Conservation (phyloP, 2,113 vertebrate species). For the Cricetomys ansorgei region DNA sequence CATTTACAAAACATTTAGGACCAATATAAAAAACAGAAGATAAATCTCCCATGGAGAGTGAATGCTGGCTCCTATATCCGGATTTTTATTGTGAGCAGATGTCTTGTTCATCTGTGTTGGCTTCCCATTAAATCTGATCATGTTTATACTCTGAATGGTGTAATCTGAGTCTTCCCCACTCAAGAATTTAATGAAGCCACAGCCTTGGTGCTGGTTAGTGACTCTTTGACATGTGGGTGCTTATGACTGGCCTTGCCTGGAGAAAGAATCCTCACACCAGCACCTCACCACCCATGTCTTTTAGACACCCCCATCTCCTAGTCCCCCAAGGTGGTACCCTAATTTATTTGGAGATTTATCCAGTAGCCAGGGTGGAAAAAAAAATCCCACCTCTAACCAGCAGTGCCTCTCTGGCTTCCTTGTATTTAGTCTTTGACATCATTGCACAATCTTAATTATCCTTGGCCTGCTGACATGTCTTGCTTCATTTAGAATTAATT, state of each 20-base stretch:
- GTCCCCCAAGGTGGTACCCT: constrained; percentile 95
- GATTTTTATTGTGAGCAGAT: constrained; percentile 98
- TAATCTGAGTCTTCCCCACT: constrained; percentile 98
- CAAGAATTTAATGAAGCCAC: constrained; percentile 97
- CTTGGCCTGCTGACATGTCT: not conserved
- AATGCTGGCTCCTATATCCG: constrained; percentile 97
- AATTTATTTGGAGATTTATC: constrained; percentile 94
- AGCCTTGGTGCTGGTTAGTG: constrained; percentile 96
- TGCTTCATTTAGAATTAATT: constrained; percentile 6
- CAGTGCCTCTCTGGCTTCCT: not conserved
- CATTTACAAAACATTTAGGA: constrained; percentile 57
- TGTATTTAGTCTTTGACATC: not conserved
- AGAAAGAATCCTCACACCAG: constrained; percentile 97
- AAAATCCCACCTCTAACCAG: not conserved
- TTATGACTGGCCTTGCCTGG: constrained; percentile 95
- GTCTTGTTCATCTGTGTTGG: constrained; percentile 96
- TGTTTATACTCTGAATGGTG: constrained; percentile 99
- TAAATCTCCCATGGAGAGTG: constrained; percentile 77
- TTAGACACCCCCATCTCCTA: constrained; percentile 91
- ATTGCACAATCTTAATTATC: not conserved
- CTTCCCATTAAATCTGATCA: too few relatives aligned
- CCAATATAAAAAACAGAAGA: constrained; percentile 41
- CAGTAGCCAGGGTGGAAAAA: constrained; percentile 92
- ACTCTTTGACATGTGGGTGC: constrained; percentile 98
- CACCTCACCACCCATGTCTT: constrained; percentile 96